These are phyloP conservation scores for Crenichthys baileyi DNA, from an alignment of 2,797 vertebrate species.

Conservation along the genomic window DNA sequence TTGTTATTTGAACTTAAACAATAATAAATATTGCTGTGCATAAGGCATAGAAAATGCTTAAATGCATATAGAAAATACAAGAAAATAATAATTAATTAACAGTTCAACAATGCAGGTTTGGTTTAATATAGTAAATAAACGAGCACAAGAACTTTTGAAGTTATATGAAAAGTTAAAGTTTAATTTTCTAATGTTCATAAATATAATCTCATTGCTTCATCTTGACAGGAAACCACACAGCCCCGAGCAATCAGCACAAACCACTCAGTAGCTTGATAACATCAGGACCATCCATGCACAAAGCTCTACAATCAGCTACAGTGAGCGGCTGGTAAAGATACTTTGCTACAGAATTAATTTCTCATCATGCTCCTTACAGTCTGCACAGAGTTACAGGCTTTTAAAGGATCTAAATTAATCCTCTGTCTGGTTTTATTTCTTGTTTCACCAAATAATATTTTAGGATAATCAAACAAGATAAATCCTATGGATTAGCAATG, in stretches of 20 bases:
- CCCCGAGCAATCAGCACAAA: slow-evolving; percentile 3
- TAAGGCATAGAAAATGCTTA: neutral
- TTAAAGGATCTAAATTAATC: neutral
- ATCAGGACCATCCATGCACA: neutral
- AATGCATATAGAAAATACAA: neutral
- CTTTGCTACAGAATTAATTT: neutral
- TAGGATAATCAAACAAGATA: neutral
- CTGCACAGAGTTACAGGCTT: neutral
- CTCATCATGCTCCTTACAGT: neutral
- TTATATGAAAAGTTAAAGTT: neutral
- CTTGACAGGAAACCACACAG: slow-evolving; percentile 2
- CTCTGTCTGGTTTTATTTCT: neutral
- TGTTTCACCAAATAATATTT: neutral
- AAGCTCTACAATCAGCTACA: neutral
- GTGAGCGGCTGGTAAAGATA: neutral
- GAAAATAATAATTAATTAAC: neutral
- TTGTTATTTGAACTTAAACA: neutral
- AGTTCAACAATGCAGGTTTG: neutral
- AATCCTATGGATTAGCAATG: neutral
- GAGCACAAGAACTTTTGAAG: neutral
- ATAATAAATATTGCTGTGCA: neutral
- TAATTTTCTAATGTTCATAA: slow-evolving; percentile 2
- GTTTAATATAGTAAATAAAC: neutral
- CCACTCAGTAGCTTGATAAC: neutral
- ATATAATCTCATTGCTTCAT: neutral